These are phyloP conservation scores for Rhinogobius similis DNA, from an alignment of 2,113 vertebrate genomes.

Conservation along the genomic window DNA sequence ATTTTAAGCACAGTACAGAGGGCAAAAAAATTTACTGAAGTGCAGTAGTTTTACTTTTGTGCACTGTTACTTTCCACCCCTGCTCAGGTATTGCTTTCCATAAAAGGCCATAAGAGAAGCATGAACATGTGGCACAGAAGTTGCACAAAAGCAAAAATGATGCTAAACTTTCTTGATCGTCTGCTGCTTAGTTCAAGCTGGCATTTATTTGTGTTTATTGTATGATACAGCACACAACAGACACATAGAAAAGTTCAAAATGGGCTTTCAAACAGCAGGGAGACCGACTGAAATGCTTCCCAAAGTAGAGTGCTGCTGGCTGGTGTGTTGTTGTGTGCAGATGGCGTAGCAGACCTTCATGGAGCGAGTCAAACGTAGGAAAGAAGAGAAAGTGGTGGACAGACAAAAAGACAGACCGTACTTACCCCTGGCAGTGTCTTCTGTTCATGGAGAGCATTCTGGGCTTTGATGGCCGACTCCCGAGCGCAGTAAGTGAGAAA, in stretches of 20 bases:
- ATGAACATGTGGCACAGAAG: not conserved
- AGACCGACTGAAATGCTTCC: constrained; percentile 75
- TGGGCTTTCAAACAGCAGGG: constrained; percentile 69
- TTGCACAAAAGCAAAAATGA: not conserved
- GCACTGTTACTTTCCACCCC: too few species aligned
- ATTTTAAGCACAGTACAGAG: too few species aligned
- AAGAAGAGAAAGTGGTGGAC: constrained; percentile 11
- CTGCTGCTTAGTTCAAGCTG: not conserved
- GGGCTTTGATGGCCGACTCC: constrained; percentile 97
- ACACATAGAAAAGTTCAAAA: constrained; percentile 69
- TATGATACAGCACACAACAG: constrained; percentile 33
- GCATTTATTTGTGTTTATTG: constrained; percentile 26
- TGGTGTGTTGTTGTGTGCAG: constrained; percentile 56
- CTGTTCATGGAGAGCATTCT: constrained; percentile 97
- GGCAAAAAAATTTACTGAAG: too few species aligned
- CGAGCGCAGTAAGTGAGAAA: constrained; percentile 98
- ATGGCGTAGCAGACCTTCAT: constrained; percentile 60
- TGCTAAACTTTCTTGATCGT: not conserved
- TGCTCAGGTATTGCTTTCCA: too few species aligned
- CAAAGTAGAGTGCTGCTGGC: constrained; percentile 53
- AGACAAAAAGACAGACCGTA: constrained; percentile 35
- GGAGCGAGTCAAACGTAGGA: constrained; percentile 13
- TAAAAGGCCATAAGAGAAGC: not conserved
- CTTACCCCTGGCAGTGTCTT: constrained; percentile 98
- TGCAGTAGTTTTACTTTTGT: too few species aligned